phyloP scores from a whole-genome alignment of 2,113 vertebrate species.

The Phyllostomus discolor region DNA sequence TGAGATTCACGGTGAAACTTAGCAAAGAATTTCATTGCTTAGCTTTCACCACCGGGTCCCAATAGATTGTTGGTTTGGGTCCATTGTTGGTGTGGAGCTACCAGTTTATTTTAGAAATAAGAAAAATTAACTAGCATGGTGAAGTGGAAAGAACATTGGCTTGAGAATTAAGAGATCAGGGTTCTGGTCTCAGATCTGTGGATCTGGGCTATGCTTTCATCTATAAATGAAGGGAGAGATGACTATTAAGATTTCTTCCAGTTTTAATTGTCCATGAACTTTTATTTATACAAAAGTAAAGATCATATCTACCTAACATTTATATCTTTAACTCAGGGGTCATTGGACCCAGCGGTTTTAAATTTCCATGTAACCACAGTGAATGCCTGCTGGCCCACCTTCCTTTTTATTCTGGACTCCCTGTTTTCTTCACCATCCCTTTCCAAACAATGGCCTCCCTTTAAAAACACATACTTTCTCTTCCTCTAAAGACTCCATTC shows the following conservation, averaged over 20 bases:
- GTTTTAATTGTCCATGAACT: conserved; percentile 60
- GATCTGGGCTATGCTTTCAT: conserved; percentile 36
- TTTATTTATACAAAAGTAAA: conserved; percentile 45
- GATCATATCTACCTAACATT: conserved; percentile 58
- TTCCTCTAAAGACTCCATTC: background rate
- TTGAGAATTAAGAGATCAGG: background rate
- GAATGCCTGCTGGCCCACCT: background rate
- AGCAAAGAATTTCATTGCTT: conserved; percentile 7
- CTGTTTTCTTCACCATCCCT: background rate
- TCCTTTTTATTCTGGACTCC: background rate
- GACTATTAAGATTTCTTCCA: conserved; percentile 59
- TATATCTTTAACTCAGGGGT: conserved; percentile 48
- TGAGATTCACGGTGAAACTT: background rate
- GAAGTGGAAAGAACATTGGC: conserved; percentile 17
- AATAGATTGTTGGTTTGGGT: background rate
- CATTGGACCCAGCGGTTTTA: conserved; percentile 40
- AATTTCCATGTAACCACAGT: conserved; percentile 35
- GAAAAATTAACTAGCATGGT: background rate
- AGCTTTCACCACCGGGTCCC: background rate
- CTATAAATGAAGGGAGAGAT: conserved; percentile 48
- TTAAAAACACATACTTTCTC: background rate
- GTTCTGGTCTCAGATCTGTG: background rate
- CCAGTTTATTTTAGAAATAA: conserved; percentile 25
- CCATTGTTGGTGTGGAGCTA: background rate
- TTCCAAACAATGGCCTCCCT: background rate